phyloP scores from a whole-genome alignment of 2,113 vertebrate species.

The Caranx ignobilis region DNA sequence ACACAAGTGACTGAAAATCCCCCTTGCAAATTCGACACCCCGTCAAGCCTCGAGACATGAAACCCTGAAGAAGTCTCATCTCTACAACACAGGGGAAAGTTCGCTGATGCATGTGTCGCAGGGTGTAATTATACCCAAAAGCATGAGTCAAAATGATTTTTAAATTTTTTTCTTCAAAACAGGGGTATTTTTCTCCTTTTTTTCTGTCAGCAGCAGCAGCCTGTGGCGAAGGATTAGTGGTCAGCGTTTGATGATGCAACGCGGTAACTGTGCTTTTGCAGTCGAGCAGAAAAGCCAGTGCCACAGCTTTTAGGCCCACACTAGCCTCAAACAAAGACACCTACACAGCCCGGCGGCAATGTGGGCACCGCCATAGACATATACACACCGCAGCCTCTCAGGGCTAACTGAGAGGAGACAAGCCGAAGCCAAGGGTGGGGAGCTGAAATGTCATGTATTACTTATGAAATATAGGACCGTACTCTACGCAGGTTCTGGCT shows the following conservation, averaged over 20 bases:
- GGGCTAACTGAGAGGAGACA: constrained; percentile 45
- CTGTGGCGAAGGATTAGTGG: constrained; percentile 66
- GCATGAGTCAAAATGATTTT: constrained; percentile 55
- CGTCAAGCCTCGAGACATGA: constrained; percentile 36
- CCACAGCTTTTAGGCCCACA: constrained; percentile 50
- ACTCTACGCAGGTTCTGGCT: constrained; percentile 54
- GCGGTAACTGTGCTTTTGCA: constrained; percentile 67
- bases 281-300: constrained; percentile 69
- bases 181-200: constrained; percentile 42
- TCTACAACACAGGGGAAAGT: constrained; percentile 46
- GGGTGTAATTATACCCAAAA: constrained; percentile 38
- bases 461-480: constrained; percentile 65
- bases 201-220: constrained; percentile 38
- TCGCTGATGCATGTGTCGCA: constrained; percentile 39
- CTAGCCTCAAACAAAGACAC: constrained; percentile 72
- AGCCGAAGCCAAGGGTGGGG: constrained; percentile 64
- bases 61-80: constrained; percentile 46
- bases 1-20: constrained; percentile 53
- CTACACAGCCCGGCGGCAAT: constrained; percentile 58
- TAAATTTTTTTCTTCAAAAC: constrained; percentile 52
- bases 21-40: constrained; percentile 48
- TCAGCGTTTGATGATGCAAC: constrained; percentile 77
- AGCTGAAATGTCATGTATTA: constrained; percentile 75
- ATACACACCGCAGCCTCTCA: constrained; percentile 15
- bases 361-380: constrained; percentile 1